phyloP scores from a whole-genome alignment of 1,140 invertebrate species.

The Armadillidium nasatum region DNA sequence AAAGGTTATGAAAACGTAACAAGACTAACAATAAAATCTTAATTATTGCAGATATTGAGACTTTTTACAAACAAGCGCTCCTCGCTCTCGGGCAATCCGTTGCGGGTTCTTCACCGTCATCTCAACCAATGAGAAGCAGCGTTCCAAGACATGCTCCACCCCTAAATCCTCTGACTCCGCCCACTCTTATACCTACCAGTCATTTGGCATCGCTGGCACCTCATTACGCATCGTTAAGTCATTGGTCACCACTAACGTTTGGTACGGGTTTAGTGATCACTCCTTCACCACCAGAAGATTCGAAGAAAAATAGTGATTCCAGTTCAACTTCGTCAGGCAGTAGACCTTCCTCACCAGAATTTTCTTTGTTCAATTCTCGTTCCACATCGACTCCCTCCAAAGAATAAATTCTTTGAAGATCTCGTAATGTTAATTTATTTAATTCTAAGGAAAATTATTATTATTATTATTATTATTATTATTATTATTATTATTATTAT shows the following conservation, averaged over 20 bases:
- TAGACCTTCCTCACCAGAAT: neutral
- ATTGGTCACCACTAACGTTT: neutral
- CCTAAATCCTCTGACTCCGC: neutral
- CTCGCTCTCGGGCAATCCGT: neutral
- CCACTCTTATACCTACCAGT: neutral
- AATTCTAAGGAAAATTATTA: too few relatives aligned
- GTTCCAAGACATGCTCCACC: neutral
- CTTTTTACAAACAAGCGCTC: neutral
- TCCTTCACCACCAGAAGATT: neutral
- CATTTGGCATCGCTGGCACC: neutral
- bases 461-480: too few relatives aligned
- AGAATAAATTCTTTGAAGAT: too few relatives aligned
- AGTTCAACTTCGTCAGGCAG: neutral
- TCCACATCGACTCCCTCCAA: neutral
- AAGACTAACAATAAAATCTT: too few relatives aligned
- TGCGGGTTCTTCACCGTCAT: neutral
- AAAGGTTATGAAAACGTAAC: too few relatives aligned
- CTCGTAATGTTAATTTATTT: too few relatives aligned
- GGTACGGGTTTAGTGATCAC: neutral
- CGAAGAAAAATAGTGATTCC: neutral
- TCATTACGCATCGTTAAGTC: neutral
- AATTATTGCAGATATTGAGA: neutral
- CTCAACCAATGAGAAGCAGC: neutral
- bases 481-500: too few relatives aligned
- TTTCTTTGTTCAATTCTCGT: neutral